Percentiles rank a stretch among this genome's conserved stretches.
These are phyloP conservation scores for Thaleichthys pacificus DNA, from an alignment of 2,797 vertebrate species.

Conservation along the genomic window DNA sequence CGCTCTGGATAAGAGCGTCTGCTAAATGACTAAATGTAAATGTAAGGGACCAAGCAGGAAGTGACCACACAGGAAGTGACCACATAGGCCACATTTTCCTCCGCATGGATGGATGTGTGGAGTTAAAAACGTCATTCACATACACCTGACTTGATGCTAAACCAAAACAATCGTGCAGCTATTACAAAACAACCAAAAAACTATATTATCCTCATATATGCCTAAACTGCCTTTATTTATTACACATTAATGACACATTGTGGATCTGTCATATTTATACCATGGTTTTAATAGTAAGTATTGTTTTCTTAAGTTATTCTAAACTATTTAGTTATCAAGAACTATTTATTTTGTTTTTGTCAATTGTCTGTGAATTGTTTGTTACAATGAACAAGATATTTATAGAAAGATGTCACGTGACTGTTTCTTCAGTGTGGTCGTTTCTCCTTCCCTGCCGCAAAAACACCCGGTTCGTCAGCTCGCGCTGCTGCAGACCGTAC, in stretches of 20 bases:
- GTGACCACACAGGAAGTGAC: slow-evolving; percentile 30
- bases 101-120: neutral
- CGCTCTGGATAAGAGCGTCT: no score
- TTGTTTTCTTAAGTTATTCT: slow-evolving; percentile 24
- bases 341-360: slow-evolving; percentile 33
- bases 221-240: neutral
- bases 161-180: neutral
- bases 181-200: neutral
- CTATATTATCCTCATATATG: neutral
- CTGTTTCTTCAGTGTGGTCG: no score
- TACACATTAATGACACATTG: neutral
- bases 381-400: no score
- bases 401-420: no score
- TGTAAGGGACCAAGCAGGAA: slow-evolving; percentile 37
- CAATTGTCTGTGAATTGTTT: neutral
- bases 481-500: no score
- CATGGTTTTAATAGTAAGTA: slow-evolving; percentile 9
- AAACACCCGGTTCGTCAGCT: no score
- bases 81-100: neutral
- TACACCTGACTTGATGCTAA: neutral
- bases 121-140: slow-evolving; percentile 15
- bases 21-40: no score
- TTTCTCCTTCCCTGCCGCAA: no score
- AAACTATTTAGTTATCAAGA: slow-evolving; percentile 44
- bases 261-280: slow-evolving; percentile 8